phyloP scores from a whole-genome alignment of 2,888 invertebrate species.

The Petrolisthes manimaculis region DNA sequence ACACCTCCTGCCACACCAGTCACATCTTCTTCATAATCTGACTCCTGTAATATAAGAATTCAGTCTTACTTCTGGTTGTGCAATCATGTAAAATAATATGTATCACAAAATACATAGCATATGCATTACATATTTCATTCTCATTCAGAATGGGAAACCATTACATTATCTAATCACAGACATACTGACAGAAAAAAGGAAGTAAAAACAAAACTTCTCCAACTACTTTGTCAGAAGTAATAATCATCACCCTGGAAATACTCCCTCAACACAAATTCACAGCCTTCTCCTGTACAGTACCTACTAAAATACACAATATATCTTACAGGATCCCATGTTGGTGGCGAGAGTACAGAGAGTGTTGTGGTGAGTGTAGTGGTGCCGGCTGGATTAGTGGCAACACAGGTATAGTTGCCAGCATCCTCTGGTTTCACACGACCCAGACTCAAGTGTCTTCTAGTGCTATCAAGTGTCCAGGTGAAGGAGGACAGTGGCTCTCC shows the following conservation, averaged over 20 bases:
- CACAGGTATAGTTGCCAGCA: constrained; percentile 59
- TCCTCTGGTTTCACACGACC: constrained; percentile 20
- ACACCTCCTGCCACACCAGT: constrained; percentile 30
- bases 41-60: constrained; percentile 24
- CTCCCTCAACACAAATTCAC: background rate
- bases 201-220: too few species aligned
- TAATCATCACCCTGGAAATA: too few species aligned
- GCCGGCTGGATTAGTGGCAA: constrained; percentile 55
- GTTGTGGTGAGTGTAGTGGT: constrained; percentile 52
- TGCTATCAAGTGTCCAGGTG: constrained; percentile 23
- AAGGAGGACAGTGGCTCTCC: constrained; percentile 15
- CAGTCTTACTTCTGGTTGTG: too few species aligned
- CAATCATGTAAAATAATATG: too few species aligned
- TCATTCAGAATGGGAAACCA: too few species aligned
- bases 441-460: constrained; percentile 39
- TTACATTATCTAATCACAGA: too few species aligned
- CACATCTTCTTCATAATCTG: constrained; percentile 41
- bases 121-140: too few species aligned
- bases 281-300: background rate
- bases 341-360: constrained; percentile 47
- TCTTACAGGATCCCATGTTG: constrained; percentile 39
- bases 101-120: too few species aligned
- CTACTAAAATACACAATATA: background rate
- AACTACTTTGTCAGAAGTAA: too few species aligned
- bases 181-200: too few species aligned